A percentile compares a stretch with the other conserved stretches of the same genome.
Evolutionary conservation across 2,888 invertebrate species (phyloP).

Genomic region (Seira sanloemensis): DNA sequence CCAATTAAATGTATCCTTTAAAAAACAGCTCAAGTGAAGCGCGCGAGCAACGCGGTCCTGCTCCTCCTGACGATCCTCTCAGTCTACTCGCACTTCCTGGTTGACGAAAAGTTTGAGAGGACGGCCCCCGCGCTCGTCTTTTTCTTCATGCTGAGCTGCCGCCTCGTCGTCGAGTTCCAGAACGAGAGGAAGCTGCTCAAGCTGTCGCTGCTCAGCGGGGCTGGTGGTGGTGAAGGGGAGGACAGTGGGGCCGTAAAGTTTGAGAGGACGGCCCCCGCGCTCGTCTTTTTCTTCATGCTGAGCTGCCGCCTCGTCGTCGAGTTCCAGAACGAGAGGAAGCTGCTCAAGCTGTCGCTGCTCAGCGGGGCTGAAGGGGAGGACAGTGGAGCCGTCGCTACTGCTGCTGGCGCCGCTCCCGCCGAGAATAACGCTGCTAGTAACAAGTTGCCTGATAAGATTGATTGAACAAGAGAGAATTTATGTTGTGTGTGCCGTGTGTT

Average conservation of each 20-base stretch:
- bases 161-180: conserved; percentile 89
- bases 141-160: conserved; percentile 92
- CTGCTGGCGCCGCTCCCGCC: background rate
- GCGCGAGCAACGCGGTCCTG: conserved; percentile 90
- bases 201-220: background rate
- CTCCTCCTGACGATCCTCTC: conserved; percentile 90
- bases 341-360: conserved; percentile 25
- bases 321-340: conserved; percentile 80
- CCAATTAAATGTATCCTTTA: conserved; percentile 11
- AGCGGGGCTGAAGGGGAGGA: background rate
- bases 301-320: conserved; percentile 91
- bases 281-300: conserved; percentile 94
- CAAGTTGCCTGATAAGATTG: conserved; percentile 28
- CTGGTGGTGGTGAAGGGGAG: too few species aligned
- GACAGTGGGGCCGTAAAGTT: too few species aligned
- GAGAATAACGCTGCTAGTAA: background rate
- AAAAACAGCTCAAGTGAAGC: conserved; percentile 89
- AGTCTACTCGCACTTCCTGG: conserved; percentile 94
- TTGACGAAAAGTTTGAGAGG: conserved; percentile 93
- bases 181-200: conserved; percentile 77
- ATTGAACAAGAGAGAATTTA: background rate
- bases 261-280: conserved; percentile 91
- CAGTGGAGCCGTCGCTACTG: background rate
- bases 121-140: conserved; percentile 92
- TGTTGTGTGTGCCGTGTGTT: too few species aligned